These are phyloP conservation scores for Phrynosoma blainvillii DNA, from an alignment of 2,113 vertebrate species.

Conservation along the genomic window DNA sequence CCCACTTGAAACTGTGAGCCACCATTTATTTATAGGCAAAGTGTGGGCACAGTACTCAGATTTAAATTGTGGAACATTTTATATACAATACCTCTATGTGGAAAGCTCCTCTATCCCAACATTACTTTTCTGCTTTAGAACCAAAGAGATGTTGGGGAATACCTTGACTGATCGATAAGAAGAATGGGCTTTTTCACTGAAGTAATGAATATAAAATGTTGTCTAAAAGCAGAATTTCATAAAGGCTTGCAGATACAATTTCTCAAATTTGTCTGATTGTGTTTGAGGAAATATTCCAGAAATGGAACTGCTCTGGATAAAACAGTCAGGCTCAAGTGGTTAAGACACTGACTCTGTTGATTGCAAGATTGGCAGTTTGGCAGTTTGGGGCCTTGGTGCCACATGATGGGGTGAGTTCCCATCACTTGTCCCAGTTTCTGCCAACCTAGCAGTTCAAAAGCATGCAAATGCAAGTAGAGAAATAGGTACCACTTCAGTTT, in stretches of 20 bases:
- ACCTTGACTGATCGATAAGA: background rate
- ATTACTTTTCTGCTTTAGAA: background rate
- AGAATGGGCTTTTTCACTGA: background rate
- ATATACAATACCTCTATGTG: background rate
- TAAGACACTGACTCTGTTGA: background rate
- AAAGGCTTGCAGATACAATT: background rate
- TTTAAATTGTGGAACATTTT: background rate
- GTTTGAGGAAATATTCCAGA: background rate
- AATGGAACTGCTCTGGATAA: background rate
- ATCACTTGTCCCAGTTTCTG: too few relatives aligned
- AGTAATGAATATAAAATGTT: background rate
- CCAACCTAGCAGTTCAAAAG: too few relatives aligned
- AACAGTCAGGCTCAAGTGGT: background rate
- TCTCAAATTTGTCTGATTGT: background rate
- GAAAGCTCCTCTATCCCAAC: background rate
- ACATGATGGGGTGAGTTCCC: too few relatives aligned
- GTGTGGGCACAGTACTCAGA: background rate
- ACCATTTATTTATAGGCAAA: background rate
- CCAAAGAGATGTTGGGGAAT: background rate
- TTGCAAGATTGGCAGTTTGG: too few relatives aligned
- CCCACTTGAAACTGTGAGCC: background rate
- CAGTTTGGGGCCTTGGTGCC: background rate
- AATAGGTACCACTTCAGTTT: too few relatives aligned
- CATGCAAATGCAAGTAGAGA: too few relatives aligned
- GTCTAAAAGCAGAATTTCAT: background rate